A percentile compares a stretch with the other conserved stretches of the same genome.
phyloP scores from a whole-genome alignment of 2,888 invertebrate species.

The Habrosyne pyritoides region DNA sequence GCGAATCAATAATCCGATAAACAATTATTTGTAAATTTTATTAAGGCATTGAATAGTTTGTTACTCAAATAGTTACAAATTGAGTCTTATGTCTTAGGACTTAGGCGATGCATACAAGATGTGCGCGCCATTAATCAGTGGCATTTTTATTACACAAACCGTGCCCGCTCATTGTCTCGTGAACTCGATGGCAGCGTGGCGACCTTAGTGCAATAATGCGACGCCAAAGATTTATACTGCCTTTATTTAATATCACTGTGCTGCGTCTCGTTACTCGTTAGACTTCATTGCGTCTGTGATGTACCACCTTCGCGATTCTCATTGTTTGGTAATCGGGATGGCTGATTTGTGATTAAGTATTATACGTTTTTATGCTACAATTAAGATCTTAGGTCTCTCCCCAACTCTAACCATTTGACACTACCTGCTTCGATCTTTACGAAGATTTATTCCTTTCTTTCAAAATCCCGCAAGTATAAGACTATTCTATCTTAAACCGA shows the following conservation, averaged over 20 bases:
- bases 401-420: too few relatives aligned
- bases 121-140: constrained; percentile 22
- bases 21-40: background rate
- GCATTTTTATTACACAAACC: constrained; percentile 25
- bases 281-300: constrained; percentile 5
- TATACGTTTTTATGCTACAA: background rate
- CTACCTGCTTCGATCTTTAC: too few relatives aligned
- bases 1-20: background rate
- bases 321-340: background rate
- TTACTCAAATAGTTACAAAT: background rate
- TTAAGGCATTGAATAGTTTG: background rate
- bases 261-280: constrained; percentile 10
- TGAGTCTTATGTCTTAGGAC: constrained; percentile 8
- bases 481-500: too few relatives aligned
- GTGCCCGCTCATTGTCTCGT: constrained; percentile 34
- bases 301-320: background rate
- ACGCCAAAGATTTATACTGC: constrained; percentile 24
- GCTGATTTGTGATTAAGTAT: background rate
- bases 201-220: constrained; percentile 11
- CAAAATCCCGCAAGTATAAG: too few relatives aligned
- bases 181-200: constrained; percentile 11
- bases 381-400: too few relatives aligned
- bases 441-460: too few relatives aligned
- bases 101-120: constrained; percentile 9
- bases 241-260: constrained; percentile 24